phyloP scores from a whole-genome alignment of 30 jellyfish, hydroid and myxozoan species.

The Sanderia malayensis region DNA sequence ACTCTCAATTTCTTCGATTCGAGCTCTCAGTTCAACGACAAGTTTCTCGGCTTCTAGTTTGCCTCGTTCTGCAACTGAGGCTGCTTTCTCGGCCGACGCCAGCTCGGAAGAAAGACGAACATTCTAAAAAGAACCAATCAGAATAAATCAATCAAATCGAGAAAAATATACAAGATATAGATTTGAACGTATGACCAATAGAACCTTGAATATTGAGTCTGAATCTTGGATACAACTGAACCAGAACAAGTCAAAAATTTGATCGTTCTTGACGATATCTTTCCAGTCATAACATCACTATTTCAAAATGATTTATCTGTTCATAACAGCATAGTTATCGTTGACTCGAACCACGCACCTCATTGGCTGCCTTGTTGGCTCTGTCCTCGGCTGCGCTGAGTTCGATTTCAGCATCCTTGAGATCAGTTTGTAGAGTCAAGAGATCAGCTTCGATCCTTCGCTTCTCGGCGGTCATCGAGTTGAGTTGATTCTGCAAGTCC shows the following conservation, averaged over 20 bases:
- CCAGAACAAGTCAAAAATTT: too few species aligned
- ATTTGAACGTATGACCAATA: too few species aligned
- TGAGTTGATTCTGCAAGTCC: constrained; percentile 59
- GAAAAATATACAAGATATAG: too few species aligned
- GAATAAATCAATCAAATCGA: too few species aligned
- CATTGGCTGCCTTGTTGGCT: constrained; percentile 59
- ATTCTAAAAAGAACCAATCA: constrained; percentile 29
- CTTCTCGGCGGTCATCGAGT: constrained; percentile 49
- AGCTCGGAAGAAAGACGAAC: constrained; percentile 54
- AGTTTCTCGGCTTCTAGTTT: constrained; percentile 65
- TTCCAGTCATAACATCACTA: too few species aligned
- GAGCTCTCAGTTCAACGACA: constrained; percentile 43
- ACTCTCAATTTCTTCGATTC: constrained; percentile 66
- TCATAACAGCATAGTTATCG: too few species aligned
- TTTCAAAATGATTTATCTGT: too few species aligned
- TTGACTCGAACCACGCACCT: too few species aligned
- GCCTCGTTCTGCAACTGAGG: constrained; percentile 57
- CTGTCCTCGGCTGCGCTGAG: constrained; percentile 59
- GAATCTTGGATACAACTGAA: too few species aligned
- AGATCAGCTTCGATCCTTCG: constrained; percentile 67
- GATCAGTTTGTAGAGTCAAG: constrained; percentile 50
- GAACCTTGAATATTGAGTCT: too few species aligned
- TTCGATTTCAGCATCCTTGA: constrained; percentile 62
- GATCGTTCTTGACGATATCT: too few species aligned
- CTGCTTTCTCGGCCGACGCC: constrained; percentile 42